Conservation (phyloP, 2,797 vertebrate genomes). For the Cyclura pinguis region DNA sequence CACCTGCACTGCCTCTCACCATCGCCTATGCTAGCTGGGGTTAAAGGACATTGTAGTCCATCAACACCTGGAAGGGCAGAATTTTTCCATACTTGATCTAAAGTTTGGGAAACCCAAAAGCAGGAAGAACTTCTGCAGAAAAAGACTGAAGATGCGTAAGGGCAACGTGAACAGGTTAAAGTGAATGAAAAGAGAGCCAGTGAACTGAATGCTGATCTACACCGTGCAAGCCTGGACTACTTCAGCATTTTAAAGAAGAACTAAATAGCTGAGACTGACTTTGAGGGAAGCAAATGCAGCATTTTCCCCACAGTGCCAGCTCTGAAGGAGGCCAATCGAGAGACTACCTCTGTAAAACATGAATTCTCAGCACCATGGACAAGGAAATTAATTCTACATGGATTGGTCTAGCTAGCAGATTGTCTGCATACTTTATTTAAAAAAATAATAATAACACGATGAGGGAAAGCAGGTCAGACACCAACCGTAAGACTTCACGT, state of each 20-base stretch:
- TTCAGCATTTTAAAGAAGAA: not conserved
- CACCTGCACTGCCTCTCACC: not conserved
- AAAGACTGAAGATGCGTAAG: not conserved
- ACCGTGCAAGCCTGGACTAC: not conserved
- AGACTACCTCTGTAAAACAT: not conserved
- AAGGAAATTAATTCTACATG: not conserved
- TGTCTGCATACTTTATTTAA: not conserved
- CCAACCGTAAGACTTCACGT: constrained; percentile 45
- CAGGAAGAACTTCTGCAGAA: not conserved
- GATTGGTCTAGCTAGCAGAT: not conserved
- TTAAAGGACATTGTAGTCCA: not conserved
- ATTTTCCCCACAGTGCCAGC: not conserved
- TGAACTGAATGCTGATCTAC: not conserved
- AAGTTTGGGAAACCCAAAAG: not conserved
- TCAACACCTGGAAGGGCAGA: no score
- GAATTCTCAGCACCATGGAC: not conserved
- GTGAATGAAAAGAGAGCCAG: not conserved
- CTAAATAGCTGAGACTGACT: not conserved
- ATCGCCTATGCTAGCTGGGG: not conserved
- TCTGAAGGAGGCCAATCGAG: not conserved
- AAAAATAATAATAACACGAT: constrained; percentile 12
- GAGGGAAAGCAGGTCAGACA: constrained; percentile 45
- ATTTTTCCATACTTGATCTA: not conserved
- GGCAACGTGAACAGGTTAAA: not conserved
- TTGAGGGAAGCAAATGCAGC: not conserved